Conservation (phyloP, 2,113 vertebrate species). For the Ibidorhyncha struthersii region DNA sequence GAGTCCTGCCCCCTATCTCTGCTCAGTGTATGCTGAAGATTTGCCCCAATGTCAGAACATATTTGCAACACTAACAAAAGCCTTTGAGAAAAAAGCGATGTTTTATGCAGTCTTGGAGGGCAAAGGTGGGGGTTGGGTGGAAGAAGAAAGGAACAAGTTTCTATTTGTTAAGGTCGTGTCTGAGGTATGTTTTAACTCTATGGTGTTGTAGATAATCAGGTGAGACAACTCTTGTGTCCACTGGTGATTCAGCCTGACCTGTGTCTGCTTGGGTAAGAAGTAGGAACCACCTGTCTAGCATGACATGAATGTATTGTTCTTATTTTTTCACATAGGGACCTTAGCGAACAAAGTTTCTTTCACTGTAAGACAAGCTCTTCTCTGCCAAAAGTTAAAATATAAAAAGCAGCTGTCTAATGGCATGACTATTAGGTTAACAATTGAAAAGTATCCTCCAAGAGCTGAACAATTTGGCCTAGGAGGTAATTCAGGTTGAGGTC, state of each 20-base stretch:
- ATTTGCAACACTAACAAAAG: not conserved
- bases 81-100: not conserved
- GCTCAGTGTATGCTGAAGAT: not conserved
- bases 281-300: not conserved
- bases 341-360: not conserved
- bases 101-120: not conserved
- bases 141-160: not conserved
- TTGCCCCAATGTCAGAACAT: not conserved
- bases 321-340: not conserved
- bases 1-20: not conserved
- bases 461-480: not conserved
- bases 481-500: not conserved
- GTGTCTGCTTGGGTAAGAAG: not conserved
- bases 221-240: not conserved
- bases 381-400: not conserved
- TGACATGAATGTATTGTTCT: not conserved
- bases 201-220: not conserved
- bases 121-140: not conserved
- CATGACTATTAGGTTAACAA: not conserved
- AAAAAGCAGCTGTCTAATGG: not conserved
- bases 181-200: not conserved
- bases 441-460: not conserved
- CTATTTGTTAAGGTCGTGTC: not conserved
- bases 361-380: not conserved
- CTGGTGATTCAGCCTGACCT: not conserved